Evolutionary conservation across 2,797 vertebrate genomes (phyloP).

Genomic region (Tokudaia muenninki): DNA sequence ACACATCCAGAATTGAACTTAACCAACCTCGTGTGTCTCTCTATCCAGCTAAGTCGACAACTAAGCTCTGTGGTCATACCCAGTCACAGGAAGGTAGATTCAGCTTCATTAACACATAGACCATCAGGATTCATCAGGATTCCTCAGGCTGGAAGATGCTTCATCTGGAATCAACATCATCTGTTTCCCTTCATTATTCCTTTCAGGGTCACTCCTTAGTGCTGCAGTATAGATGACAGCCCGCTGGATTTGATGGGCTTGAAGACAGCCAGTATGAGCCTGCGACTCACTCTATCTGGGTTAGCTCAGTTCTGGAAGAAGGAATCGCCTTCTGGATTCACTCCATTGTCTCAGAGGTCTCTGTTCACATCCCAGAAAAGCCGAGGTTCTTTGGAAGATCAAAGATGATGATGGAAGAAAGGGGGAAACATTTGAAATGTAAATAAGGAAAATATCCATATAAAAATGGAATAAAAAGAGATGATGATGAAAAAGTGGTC

Average conservation of each 20-base stretch:
- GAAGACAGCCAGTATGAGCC: slow-evolving; percentile 67
- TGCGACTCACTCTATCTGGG: slow-evolving; percentile 55
- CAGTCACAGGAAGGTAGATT: slow-evolving; percentile 49
- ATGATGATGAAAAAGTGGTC: background rate
- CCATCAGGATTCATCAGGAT: slow-evolving; percentile 36
- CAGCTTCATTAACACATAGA: slow-evolving; percentile 49
- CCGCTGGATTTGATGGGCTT: slow-evolving; percentile 75
- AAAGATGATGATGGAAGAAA: background rate
- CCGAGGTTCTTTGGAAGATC: background rate
- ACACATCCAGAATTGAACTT: background rate
- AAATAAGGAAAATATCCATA: too few species aligned
- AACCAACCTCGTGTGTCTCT: background rate
- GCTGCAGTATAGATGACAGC: slow-evolving; percentile 68
- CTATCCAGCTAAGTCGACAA: background rate
- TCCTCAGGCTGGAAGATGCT: slow-evolving; percentile 60
- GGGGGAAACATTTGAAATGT: too few species aligned
- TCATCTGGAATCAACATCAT: slow-evolving; percentile 48
- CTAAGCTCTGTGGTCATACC: background rate
- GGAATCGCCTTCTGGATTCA: slow-evolving; percentile 60
- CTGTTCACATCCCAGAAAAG: slow-evolving; percentile 37
- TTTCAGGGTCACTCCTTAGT: slow-evolving; percentile 50
- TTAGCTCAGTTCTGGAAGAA: slow-evolving; percentile 60
- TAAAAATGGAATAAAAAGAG: background rate
- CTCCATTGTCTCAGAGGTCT: background rate
- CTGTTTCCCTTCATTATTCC: slow-evolving; percentile 56